Conservation (phyloP, 2,888 invertebrate genomes). For the Proisotoma minuta region DNA sequence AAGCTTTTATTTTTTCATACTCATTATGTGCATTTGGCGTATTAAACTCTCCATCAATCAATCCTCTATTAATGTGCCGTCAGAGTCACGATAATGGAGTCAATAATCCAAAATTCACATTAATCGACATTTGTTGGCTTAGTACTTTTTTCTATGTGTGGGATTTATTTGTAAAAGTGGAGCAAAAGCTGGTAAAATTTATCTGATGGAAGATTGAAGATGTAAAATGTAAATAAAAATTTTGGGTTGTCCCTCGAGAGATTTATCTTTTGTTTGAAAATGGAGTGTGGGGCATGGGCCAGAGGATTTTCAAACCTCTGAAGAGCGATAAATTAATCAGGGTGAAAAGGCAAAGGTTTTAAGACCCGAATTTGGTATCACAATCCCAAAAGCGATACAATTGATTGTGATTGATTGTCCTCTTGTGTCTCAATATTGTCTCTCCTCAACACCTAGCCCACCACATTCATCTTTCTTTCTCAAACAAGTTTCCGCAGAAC, state of each 20-base stretch:
- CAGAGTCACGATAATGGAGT: no score
- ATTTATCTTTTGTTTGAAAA: conserved; percentile 5
- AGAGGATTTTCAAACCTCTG: conserved; percentile 33
- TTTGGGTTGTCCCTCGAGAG: conserved; percentile 26
- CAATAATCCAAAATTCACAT: no score
- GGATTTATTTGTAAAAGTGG: conserved; percentile 7
- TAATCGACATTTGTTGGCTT: no score
- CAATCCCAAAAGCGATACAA: conserved; percentile 48
- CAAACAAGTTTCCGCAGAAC: no score
- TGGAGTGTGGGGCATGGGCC: no score
- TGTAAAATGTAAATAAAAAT: conserved; percentile 35
- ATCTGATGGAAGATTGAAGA: conserved; percentile 17
- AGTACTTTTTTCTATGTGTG: no score
- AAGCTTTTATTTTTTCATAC: no score
- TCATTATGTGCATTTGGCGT: no score
- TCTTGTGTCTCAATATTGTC: conserved; percentile 36
- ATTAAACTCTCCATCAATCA: no score
- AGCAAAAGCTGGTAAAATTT: not conserved
- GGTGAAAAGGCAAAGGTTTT: conserved; percentile 42
- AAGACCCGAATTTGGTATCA: conserved; percentile 35
- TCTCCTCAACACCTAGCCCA: not conserved
- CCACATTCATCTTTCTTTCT: not conserved
- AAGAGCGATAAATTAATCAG: conserved; percentile 48
- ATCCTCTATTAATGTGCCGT: no score
- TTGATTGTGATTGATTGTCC: conserved; percentile 48